phyloP scores from a whole-genome alignment of 2,113 vertebrate species.

The Capreolus pygargus region DNA sequence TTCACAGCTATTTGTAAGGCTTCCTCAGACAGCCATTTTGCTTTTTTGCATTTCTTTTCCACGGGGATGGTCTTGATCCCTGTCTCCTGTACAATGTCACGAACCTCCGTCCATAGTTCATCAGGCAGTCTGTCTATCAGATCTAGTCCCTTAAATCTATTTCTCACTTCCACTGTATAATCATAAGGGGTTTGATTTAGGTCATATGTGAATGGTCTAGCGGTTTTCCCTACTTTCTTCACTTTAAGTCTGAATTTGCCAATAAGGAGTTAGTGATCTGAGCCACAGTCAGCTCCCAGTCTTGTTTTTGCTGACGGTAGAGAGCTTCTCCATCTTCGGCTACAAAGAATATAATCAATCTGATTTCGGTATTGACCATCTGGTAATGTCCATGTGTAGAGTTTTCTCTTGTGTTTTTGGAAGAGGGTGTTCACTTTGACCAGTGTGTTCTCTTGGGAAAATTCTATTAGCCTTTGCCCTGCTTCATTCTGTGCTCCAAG shows the following conservation, averaged over 20 bases:
- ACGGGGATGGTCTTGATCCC: background rate
- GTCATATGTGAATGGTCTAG: background rate
- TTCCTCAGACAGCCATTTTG: background rate
- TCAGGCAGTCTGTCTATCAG: background rate
- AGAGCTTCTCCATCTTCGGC: background rate
- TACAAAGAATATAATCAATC: background rate
- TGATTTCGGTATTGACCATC: background rate
- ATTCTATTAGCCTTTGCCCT: background rate
- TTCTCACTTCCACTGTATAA: background rate
- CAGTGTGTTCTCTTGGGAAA: background rate
- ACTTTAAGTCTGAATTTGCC: background rate
- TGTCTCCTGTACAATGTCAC: background rate
- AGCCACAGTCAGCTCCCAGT: background rate
- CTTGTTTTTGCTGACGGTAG: background rate
- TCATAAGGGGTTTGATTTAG: background rate
- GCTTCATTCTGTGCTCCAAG: background rate
- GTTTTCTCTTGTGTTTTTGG: background rate
- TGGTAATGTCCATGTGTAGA: background rate
- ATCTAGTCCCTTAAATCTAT: background rate
- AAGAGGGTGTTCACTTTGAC: background rate
- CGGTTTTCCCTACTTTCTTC: background rate
- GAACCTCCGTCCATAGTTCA: background rate
- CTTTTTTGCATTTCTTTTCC: background rate
- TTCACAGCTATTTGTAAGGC: background rate
- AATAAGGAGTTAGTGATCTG: background rate